Evolutionary conservation across 2,113 vertebrate species (phyloP), one percentile per base, ranked within the genome.

Genomic region (Lates calcarifer): DNA sequence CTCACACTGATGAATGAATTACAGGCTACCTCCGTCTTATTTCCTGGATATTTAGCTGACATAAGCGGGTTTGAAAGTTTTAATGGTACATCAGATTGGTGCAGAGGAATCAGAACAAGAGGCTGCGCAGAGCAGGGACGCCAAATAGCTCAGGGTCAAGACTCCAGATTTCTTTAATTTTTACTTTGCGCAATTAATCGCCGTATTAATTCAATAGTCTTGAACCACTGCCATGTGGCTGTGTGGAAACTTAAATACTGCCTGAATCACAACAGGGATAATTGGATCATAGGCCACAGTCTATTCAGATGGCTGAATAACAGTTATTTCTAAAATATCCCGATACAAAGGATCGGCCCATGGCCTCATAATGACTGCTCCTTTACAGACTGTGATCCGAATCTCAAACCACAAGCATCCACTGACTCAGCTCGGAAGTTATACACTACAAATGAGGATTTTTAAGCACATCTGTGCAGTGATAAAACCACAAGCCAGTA

Each of bases 11-110:
- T 55, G 6, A 5, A 53, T 14, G 6, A 29, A 68, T 4, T 7
- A 22, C 45, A 45, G 5, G 17, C 14, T 43, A 3, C 45, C 41
- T 13, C 9, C 2, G 29, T 17, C 51, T 70, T n/a, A 4, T 4
- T 35, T 39, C 29, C 3, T 5, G 6, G 20, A 43, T 29, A 13
- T 90, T 74, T 51, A 33, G 76, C 84, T 85, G 84, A 89, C 68
- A 72, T 73, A 33, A 69, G 66, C 77, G 37, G 43, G 55, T 74
- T 71, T 76, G 24, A 67, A 85, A 85, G 82, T 87, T 89, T 75
- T 0, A 29, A 26, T n/a, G 49, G 24, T 3, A 22, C 39, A 39
- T 60, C 63, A 73, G 43, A 53, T 26, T 69, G 70, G 62, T 75
- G 81, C 84, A 89, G 64, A 71, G 60, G 55, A 20, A 26, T 28